These are phyloP conservation scores for Empidonax traillii DNA, from an alignment of 2,113 vertebrate species.

Conservation along the genomic window DNA sequence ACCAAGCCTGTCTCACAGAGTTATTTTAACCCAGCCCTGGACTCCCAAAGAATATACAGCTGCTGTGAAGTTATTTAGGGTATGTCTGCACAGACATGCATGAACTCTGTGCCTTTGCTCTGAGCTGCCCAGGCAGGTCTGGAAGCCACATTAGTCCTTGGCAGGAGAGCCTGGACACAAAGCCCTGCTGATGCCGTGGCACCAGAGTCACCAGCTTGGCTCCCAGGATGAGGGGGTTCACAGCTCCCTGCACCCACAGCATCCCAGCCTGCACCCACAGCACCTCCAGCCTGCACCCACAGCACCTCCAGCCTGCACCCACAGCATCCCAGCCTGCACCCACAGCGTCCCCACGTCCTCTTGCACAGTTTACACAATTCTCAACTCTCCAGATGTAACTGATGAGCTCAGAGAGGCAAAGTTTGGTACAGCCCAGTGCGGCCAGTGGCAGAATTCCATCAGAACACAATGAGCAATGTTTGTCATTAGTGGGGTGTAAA, in stretches of 20 bases:
- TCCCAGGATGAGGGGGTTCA: not conserved
- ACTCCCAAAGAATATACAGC: not conserved
- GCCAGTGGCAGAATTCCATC: not conserved
- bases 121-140: not conserved
- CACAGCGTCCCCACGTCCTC: not conserved
- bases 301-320: too few relatives aligned
- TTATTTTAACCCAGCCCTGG: not conserved
- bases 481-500: not conserved
- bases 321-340: too few relatives aligned
- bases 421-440: not conserved
- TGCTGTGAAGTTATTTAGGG: not conserved
- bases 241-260: not conserved
- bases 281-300: too few relatives aligned
- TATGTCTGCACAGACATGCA: not conserved
- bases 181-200: not conserved
- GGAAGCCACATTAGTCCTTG: not conserved
- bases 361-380: not conserved
- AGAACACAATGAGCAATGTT: not conserved
- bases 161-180: not conserved
- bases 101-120: not conserved
- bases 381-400: not conserved
- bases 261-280: too few relatives aligned
- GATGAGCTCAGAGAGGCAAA: not conserved
- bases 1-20: not conserved
- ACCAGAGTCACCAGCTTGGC: not conserved